Base-by-base conservation (phyloP, 2,888 invertebrate species). In the Dasypogon diadema region DNA sequence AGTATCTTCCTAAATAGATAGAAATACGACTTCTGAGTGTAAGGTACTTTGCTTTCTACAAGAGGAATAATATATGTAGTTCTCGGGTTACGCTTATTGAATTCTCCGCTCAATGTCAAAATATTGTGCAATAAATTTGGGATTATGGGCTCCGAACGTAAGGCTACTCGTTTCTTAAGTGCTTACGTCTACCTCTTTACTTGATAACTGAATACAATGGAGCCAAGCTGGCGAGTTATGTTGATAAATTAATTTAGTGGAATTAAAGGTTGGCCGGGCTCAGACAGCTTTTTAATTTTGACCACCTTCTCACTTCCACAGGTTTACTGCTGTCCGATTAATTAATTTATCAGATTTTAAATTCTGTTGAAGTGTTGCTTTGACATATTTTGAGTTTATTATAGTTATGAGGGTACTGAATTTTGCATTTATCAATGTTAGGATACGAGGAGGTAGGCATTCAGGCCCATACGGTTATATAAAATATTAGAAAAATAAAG, bases 81-180 rank as follows among this genome's bases (percentile, higher is more conserved):
- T 63, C 63, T 63, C 63, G 42, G 63, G 63, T 22, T 42, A 37
- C 14, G 42, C n/a, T 63, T 48, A 26, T 68, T 46, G n/a, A 46
- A 48, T 68, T 46, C 46, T 22, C 24, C 14, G 51, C 51, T 42
- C 58, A 56, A 42, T 77, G 76, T 77, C 77, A 77, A 68, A 76
- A 77, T 76, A 77, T 76, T 73, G 51, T 54, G 58, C 74, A 75
- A 77, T 77, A 77, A 77, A 77, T 77, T 74, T 65, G 22, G 70
- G 77, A 77, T 77, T 77, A 77, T 22, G 54, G 54, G 37, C 74
- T 51, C 68, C 68, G 73, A 12, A 65, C 58, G 34, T n/a, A 51
- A 30, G 24, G n/a, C 18, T 14, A 42, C 42, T 56, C 42, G 18
- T 42, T 73, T 42, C 56, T 24, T 46, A 26, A 56, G 56, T 56